These are phyloP conservation scores for Odontamblyopus lacepedii DNA, from an alignment of 2,797 vertebrate species.

Conservation along the genomic window DNA sequence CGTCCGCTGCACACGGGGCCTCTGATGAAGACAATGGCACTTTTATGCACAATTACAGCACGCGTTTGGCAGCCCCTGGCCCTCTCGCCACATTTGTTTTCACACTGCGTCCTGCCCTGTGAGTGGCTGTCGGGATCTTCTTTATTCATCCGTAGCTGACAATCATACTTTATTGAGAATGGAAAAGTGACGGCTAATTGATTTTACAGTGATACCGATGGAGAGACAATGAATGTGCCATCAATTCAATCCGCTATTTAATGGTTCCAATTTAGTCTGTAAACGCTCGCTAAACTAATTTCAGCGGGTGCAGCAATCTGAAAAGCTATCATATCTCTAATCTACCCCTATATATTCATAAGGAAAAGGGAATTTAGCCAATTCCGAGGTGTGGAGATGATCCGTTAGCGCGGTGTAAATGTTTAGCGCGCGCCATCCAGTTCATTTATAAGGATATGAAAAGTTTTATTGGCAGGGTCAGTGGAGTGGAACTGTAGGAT, in stretches of 20 bases:
- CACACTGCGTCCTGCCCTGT: constrained; percentile 73
- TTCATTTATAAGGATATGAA: constrained; percentile 99
- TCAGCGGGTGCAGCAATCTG: constrained; percentile 99
- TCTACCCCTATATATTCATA: constrained; percentile 99
- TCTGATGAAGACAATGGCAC: constrained; percentile 79
- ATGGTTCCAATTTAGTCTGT: constrained; percentile 99
- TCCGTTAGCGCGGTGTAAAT: constrained; percentile 99
- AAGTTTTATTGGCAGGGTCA: constrained; percentile 99
- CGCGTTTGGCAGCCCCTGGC: constrained; percentile 67
- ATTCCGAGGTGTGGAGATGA: constrained; percentile 99
- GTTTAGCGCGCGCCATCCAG: constrained; percentile 99
- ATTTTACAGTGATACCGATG: constrained; percentile 99
- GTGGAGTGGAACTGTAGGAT: constrained; percentile 98
- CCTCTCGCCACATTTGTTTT: constrained; percentile 78
- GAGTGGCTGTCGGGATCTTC: constrained; percentile 88
- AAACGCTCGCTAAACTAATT: constrained; percentile 99
- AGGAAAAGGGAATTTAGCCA: constrained; percentile 99
- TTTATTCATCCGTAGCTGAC: constrained; percentile 91
- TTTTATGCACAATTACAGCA: constrained; percentile 79
- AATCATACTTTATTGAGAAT: constrained; percentile 98
- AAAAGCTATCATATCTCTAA: constrained; percentile 99
- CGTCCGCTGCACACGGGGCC: constrained; percentile 71
- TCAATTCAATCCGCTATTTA: constrained; percentile 99
- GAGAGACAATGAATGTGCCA: constrained; percentile 99
- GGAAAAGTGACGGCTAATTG: constrained; percentile 99